Evolutionary conservation across 2,888 invertebrate species (phyloP), one percentile per base, ranked within the genome.

Genomic region (Chalcis sispes): DNA sequence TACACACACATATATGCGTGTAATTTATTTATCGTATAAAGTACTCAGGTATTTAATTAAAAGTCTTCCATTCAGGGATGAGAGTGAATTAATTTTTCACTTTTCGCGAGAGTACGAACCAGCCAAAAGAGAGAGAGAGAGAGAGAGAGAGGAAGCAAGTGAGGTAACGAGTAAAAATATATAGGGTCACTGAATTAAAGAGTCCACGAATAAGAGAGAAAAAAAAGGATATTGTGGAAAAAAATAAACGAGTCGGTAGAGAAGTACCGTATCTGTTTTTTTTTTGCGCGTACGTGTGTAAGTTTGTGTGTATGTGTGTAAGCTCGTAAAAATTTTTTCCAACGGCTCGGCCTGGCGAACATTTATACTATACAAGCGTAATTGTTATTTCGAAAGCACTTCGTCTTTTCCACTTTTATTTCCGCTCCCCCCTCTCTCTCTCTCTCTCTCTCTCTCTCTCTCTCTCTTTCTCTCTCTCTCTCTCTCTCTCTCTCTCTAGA

Each of bases 11-110:
- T n/a, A n/a, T n/a, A n/a, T n/a, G n/a, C 36, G 18, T 13, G 29
- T 70, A 59, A 70, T 71, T 71, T 71, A 71, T 71, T 52, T 52
- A 71, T 27, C 40, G 70, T 18, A 52, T 71, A 61, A 71, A 52
- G 40, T 32, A 48, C 40, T 42, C 40, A 52, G 42, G 61, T 61
- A 52, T 71, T 71, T 71, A 71, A 71, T 71, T 71, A 71, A 71
- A 71, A 71, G 69, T 59, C 23, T n/a, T 27, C 48, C 20, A 42
- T n/a, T 15, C 29, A 1, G 27, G 25, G 4, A 32, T 7, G 40
- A 29, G 52, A 18, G 58, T 7, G 25, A 61, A 61, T 36, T 25
- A 42, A 46, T 70, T 70, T 56, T 69, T 69, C 46, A 1, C n/a
- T 20, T 56, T 58, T 58, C 32, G 48, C 2, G 59, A 20, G 29